These are phyloP conservation scores for Phyto melanocephala DNA, from an alignment of 2,888 invertebrate species.

Conservation along the genomic window DNA sequence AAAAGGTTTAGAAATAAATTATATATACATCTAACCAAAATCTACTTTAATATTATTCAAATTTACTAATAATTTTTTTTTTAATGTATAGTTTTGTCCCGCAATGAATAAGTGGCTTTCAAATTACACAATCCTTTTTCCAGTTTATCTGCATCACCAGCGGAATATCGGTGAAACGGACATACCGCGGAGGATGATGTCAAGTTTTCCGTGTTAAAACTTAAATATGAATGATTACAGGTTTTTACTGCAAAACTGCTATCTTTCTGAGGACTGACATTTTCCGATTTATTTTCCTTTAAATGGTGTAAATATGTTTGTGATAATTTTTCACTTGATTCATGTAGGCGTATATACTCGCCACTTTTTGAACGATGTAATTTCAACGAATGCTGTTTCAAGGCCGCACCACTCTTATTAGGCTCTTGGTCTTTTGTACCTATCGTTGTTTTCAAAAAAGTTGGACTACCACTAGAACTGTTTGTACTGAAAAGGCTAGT, in stretches of 20 bases:
- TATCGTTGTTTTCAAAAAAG: not conserved
- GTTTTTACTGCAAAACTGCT: slow-evolving; percentile 58
- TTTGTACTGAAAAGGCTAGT: slow-evolving; percentile 72
- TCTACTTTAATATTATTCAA: no score
- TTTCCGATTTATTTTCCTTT: slow-evolving; percentile 3
- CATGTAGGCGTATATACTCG: slow-evolving; percentile 74
- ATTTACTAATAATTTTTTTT: no score
- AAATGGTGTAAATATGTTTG: not conserved
- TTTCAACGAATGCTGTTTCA: slow-evolving; percentile 75
- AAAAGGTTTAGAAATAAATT: no score
- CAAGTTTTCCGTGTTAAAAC: not conserved
- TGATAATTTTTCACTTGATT: slow-evolving; percentile 61
- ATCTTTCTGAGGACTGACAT: slow-evolving; percentile 65
- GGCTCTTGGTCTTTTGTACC: not conserved
- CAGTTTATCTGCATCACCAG: slow-evolving; percentile 84
- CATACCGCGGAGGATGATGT: not conserved
- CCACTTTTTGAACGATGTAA: slow-evolving; percentile 70
- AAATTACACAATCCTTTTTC: slow-evolving; percentile 81
- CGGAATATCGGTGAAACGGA: slow-evolving; percentile 82
- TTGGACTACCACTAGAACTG: slow-evolving; percentile 61
- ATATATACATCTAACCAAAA: no score
- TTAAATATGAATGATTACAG: slow-evolving; percentile 42
- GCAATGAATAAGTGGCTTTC: slow-evolving; percentile 84
- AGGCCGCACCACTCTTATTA: slow-evolving; percentile 66
- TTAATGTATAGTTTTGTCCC: slow-evolving; percentile 74